Conservation (phyloP, 2,113 vertebrate species). For the Prolemur simus region DNA sequence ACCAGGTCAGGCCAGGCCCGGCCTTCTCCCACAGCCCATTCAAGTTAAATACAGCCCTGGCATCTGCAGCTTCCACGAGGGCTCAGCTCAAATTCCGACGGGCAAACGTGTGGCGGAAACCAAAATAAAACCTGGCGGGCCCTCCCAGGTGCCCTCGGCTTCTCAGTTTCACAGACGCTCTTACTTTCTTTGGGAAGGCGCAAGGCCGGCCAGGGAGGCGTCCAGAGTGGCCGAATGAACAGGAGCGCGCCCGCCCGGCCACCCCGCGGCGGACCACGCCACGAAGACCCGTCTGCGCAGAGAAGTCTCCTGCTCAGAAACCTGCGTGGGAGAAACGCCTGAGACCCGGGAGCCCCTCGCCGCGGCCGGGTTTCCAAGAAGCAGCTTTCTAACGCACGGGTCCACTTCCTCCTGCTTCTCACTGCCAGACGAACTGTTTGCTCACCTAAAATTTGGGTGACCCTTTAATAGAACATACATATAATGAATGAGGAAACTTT, state of each 20-base stretch:
- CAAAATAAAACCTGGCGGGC: background rate
- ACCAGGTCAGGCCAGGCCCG: constrained; percentile 17
- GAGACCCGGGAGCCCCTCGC: background rate
- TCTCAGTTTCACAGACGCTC: accelerated
- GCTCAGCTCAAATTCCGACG: accelerated
- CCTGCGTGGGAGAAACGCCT: accelerated
- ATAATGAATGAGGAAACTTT: accelerated
- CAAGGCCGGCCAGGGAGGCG: accelerated
- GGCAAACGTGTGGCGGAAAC: background rate
- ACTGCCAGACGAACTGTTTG: accelerated
- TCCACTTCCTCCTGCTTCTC: accelerated
- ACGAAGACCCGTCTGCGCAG: accelerated
- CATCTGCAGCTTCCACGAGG: background rate
- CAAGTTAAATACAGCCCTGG: background rate
- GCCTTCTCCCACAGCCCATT: background rate
- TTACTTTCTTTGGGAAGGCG: background rate
- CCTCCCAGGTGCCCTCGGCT: background rate
- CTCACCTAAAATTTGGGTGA: background rate
- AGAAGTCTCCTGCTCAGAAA: background rate
- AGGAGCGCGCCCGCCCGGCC: accelerated
- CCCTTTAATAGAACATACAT: too few relatives aligned
- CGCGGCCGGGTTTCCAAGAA: accelerated
- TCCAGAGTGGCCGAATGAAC: accelerated
- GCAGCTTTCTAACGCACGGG: accelerated
- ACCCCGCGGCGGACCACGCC: accelerated